Percentiles rank a stretch among this genome's conserved stretches.
Evolutionary conservation across 2,797 vertebrate genomes (phyloP).

Genomic region (Euthynnus affinis): DNA sequence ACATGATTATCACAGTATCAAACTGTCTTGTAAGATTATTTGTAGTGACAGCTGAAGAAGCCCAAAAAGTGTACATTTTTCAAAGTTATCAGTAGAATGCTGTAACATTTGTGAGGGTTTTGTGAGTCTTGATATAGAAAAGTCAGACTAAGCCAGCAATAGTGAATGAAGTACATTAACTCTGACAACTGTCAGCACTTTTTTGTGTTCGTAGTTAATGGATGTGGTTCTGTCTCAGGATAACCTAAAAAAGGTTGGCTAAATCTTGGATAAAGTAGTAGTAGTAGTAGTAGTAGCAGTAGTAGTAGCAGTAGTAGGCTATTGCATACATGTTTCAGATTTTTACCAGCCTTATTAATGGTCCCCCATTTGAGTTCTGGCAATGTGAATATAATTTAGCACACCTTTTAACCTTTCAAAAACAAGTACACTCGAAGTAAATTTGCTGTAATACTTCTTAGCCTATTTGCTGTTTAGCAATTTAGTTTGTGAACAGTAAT

Average conservation of each 20-base stretch:
- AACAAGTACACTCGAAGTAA: background rate
- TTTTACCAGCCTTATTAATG: background rate
- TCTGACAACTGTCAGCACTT: background rate
- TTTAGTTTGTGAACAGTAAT: conserved; percentile 26
- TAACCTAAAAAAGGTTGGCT: background rate
- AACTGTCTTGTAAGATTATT: background rate
- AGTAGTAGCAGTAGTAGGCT: no score
- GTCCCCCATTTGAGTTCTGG: background rate
- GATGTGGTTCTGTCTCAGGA: background rate
- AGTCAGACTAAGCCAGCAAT: background rate
- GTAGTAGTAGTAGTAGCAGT: no score
- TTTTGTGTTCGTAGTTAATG: background rate
- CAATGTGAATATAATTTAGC: background rate
- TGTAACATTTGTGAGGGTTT: background rate
- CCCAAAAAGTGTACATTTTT: no score
- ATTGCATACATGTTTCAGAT: background rate
- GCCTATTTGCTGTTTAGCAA: conserved; percentile 10
- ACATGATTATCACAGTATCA: background rate
- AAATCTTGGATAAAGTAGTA: no score
- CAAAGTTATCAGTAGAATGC: no score
- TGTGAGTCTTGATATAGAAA: background rate
- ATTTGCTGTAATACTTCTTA: background rate
- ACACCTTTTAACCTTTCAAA: conserved; percentile 5
- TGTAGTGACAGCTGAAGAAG: background rate
- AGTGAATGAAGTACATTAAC: background rate